Percentiles rank a stretch among this genome's conserved stretches.
phyloP scores from a whole-genome alignment of 2,797 vertebrate species.

The Pempheris klunzingeri region DNA sequence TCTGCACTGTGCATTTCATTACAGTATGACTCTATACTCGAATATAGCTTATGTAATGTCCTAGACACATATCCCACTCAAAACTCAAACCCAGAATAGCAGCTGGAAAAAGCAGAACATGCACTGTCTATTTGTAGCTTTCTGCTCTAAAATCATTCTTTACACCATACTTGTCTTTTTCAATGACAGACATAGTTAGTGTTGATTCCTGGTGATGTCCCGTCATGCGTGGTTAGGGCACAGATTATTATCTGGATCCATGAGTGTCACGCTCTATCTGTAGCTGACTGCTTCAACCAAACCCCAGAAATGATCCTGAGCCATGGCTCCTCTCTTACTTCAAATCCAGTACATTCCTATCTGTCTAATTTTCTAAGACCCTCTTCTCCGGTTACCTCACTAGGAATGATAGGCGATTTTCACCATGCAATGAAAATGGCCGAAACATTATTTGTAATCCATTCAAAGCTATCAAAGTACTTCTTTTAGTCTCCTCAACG shows the following conservation, averaged over 20 bases:
- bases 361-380: constrained; percentile 24
- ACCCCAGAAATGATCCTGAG: constrained; percentile 22
- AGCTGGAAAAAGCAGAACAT: constrained; percentile 62
- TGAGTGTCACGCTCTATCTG: constrained; percentile 45
- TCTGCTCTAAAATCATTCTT: constrained; percentile 36
- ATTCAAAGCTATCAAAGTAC: constrained; percentile 38
- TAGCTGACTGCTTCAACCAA: constrained; percentile 30
- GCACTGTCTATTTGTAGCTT: constrained; percentile 51
- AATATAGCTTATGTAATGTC: constrained; percentile 63
- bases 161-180: constrained; percentile 51
- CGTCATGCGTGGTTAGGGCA: constrained; percentile 33
- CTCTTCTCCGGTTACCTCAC: constrained; percentile 36
- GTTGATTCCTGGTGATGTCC: constrained; percentile 45
- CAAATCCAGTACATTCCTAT: constrained; percentile 26
- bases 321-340: constrained; percentile 18
- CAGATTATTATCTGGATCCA: constrained; percentile 53
- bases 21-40: constrained; percentile 32
- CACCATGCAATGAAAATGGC: constrained; percentile 28
- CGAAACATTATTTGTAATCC: constrained; percentile 34
- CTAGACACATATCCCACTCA: constrained; percentile 56
- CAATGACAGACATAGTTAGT: constrained; percentile 33
- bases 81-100: constrained; percentile 54
- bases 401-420: constrained; percentile 8
- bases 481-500: constrained; percentile 31
- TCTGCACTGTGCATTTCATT: constrained; percentile 44